Percentiles rank a stretch among this genome's conserved stretches.
Evolutionary conservation across 2,113 vertebrate genomes (phyloP).

Genomic region (Ophthalmolycus amberensis): DNA sequence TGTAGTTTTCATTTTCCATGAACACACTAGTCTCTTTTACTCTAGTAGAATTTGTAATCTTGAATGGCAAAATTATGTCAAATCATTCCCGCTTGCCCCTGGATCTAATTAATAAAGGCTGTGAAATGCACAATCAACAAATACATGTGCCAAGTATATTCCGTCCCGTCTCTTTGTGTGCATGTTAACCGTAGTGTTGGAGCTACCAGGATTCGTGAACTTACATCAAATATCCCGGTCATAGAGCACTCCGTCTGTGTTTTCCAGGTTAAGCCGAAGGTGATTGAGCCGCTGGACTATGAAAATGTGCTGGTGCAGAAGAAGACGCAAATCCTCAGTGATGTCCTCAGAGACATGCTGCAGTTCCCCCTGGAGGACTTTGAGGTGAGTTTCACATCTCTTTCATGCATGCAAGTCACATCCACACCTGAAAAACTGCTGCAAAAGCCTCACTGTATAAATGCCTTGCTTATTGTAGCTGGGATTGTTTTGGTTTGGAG

Average conservation of each 20-base stretch:
- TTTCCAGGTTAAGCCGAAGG: constrained; percentile 93
- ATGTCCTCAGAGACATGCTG: constrained; percentile 95
- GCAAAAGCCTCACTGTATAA: background rate
- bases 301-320: constrained; percentile 97
- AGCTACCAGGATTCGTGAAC: background rate
- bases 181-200: background rate
- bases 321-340: constrained; percentile 98
- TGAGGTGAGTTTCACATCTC: constrained; percentile 83
- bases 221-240: background rate
- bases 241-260: constrained; percentile 23
- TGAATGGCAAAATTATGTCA: background rate
- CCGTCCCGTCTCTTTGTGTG: background rate
- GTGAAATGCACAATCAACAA: background rate
- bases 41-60: background rate
- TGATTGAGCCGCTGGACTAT: constrained; percentile 97
- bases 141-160: background rate
- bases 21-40: background rate
- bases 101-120: background rate
- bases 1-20: background rate
- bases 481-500: background rate
- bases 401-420: background rate
- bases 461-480: background rate
- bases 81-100: background rate
- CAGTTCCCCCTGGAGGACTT: constrained; percentile 98
- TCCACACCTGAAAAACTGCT: background rate